A percentile compares a stretch with the other conserved stretches of the same genome.
phyloP scores from a whole-genome alignment of 2,113 vertebrate species.

The Cebidichthys violaceus region DNA sequence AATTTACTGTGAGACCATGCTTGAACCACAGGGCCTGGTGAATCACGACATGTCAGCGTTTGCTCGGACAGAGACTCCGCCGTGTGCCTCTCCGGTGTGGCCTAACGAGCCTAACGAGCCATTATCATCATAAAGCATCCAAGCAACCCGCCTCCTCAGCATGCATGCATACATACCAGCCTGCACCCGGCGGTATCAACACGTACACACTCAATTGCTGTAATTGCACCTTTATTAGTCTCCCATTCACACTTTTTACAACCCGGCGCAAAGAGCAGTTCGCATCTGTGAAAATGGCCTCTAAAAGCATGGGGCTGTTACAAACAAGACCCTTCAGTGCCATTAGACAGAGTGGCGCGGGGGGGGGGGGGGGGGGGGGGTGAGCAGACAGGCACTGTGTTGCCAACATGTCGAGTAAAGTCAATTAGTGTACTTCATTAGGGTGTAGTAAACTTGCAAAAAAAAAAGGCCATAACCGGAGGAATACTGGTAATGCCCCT shows the following conservation, averaged over 20 bases:
- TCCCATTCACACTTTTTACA: constrained; percentile 80
- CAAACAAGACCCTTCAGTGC: constrained; percentile 71
- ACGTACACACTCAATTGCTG: constrained; percentile 43
- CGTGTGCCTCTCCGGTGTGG: constrained; percentile 7
- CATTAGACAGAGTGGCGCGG: constrained; percentile 76
- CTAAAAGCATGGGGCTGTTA: constrained; percentile 77
- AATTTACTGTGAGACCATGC: neutral
- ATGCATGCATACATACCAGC: constrained; percentile 16
- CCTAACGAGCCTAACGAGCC: constrained; percentile 41
- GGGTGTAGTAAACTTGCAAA: constrained; percentile 49
- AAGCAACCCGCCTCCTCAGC: constrained; percentile 29
- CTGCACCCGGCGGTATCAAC: constrained; percentile 12
- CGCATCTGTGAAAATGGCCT: constrained; percentile 74
- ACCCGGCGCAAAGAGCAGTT: constrained; percentile 68
- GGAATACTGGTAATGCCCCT: constrained; percentile 12
- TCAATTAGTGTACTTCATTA: constrained; percentile 77
- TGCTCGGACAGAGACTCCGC: neutral
- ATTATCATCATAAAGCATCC: constrained; percentile 53
- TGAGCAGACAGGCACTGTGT: constrained; percentile 33
- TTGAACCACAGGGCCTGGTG: neutral
- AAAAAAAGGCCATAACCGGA: constrained; percentile 27
- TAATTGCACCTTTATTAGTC: constrained; percentile 82
- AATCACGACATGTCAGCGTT: neutral
- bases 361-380: neutral
- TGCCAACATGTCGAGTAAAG: constrained; percentile 43